These are phyloP conservation scores for Linyphia triangularis DNA, from an alignment of 2,888 invertebrate species.

Conservation along the genomic window DNA sequence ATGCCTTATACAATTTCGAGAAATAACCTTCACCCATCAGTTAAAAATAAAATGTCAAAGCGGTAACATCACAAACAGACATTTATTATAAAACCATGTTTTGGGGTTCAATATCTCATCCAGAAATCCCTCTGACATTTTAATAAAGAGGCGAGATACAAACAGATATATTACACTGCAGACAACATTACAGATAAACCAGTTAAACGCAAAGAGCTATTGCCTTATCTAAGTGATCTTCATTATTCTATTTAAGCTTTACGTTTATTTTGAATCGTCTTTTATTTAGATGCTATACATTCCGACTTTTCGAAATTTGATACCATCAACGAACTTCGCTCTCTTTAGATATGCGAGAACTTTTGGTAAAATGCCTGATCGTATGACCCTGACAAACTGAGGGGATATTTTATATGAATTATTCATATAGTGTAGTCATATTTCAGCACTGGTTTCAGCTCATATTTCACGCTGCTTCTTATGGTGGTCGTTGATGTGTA, in stretches of 20 bases:
- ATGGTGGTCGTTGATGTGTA: background rate
- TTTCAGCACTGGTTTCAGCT: constrained; percentile 9
- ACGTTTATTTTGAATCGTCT: background rate
- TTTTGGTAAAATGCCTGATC: background rate
- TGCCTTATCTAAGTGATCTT: background rate
- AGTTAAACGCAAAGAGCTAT: background rate
- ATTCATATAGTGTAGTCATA: constrained; percentile 19
- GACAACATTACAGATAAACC: background rate
- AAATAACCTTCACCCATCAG: too few species aligned
- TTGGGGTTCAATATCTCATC: background rate
- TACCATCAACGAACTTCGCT: background rate
- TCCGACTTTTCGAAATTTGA: background rate
- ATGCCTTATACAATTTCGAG: too few species aligned
- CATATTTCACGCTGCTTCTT: constrained; percentile 27
- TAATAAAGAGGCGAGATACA: background rate
- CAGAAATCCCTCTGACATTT: background rate
- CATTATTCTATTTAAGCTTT: background rate
- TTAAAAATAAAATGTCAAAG: too few species aligned
- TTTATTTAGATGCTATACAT: background rate
- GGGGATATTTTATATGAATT: constrained; percentile 2
- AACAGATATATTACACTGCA: background rate
- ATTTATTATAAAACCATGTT: too few species aligned
- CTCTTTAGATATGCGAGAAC: background rate
- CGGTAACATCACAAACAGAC: too few species aligned
- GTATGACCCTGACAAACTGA: constrained; percentile 15